Percentiles rank a stretch among this genome's conserved stretches.
Conservation (phyloP, 2,888 invertebrate genomes). For the Morpho achilles region DNA sequence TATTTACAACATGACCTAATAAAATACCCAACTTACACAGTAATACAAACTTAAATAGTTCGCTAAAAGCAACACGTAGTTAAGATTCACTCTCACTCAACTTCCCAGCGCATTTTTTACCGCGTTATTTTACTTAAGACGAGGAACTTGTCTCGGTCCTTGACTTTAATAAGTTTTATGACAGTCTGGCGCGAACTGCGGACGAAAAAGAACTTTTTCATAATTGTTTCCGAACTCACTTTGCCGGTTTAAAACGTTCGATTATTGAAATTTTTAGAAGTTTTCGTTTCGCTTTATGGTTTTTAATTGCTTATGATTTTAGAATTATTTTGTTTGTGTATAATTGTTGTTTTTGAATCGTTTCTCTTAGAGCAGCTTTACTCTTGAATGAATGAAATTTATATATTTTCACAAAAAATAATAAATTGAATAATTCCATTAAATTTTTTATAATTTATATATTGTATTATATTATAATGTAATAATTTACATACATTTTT, state of each 20-base stretch:
- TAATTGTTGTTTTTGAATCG: neutral
- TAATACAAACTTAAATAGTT: constrained; percentile 39
- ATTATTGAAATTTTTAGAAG: constrained; percentile 62
- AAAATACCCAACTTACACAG: neutral
- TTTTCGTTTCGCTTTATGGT: constrained; percentile 52
- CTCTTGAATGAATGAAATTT: too few relatives aligned
- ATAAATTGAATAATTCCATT: too few relatives aligned
- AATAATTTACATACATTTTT: too few relatives aligned
- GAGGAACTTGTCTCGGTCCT: constrained; percentile 78
- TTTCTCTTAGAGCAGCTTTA: neutral
- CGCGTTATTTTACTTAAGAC: constrained; percentile 78
- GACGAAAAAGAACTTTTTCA: constrained; percentile 73
- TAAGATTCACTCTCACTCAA: constrained; percentile 70
- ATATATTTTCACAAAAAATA: too few relatives aligned
- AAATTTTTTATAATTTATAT: too few relatives aligned
- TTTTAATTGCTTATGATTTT: constrained; percentile 17
- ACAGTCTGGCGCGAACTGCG: constrained; percentile 74
- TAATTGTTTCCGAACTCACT: constrained; percentile 72
- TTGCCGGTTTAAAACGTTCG: constrained; percentile 59
- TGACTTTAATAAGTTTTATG: constrained; percentile 80
- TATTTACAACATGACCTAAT: neutral
- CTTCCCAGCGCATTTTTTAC: constrained; percentile 69
- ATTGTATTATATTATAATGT: too few relatives aligned
- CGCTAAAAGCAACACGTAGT: constrained; percentile 67
- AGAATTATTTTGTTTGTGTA: neutral